Evolutionary conservation across 2,888 invertebrate species (phyloP).

Genomic region (Anthoptus insignis): DNA sequence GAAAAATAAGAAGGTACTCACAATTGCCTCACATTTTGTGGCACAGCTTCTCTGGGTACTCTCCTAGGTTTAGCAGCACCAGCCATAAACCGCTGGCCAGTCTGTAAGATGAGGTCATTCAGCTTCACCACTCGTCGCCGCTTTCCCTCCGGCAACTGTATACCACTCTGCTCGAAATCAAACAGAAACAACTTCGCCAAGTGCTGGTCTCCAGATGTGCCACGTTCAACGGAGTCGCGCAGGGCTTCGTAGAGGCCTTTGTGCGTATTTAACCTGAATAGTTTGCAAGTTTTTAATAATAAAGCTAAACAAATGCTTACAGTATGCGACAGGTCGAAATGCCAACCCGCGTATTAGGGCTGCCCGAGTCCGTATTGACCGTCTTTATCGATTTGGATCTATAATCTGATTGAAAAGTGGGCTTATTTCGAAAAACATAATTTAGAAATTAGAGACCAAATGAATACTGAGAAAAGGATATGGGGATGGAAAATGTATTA

Average conservation of each 20-base stretch:
- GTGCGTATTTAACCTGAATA: constrained; percentile 95
- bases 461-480: too few species aligned
- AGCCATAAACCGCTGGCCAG: constrained; percentile 94
- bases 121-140: constrained; percentile 93
- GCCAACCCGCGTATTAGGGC: too few species aligned
- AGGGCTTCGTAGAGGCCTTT: constrained; percentile 93
- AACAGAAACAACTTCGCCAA: constrained; percentile 96
- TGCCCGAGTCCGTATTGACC: too few species aligned
- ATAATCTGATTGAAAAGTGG: too few species aligned
- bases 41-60: constrained; percentile 89
- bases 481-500: too few species aligned
- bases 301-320: too few species aligned
- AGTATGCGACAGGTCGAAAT: too few species aligned
- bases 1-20: constrained; percentile 77
- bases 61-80: constrained; percentile 90
- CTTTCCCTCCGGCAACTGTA: constrained; percentile 94
- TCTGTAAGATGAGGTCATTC: constrained; percentile 94
- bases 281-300: too few species aligned
- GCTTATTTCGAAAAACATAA: too few species aligned
- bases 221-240: constrained; percentile 89
- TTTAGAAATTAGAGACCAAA: too few species aligned
- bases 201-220: constrained; percentile 95
- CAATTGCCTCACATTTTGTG: constrained; percentile 91
- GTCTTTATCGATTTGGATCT: too few species aligned
- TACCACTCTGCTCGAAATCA: constrained; percentile 99